These are phyloP conservation scores for Torymus auratus DNA, from an alignment of 2,888 invertebrate genomes.

Conservation along the genomic window DNA sequence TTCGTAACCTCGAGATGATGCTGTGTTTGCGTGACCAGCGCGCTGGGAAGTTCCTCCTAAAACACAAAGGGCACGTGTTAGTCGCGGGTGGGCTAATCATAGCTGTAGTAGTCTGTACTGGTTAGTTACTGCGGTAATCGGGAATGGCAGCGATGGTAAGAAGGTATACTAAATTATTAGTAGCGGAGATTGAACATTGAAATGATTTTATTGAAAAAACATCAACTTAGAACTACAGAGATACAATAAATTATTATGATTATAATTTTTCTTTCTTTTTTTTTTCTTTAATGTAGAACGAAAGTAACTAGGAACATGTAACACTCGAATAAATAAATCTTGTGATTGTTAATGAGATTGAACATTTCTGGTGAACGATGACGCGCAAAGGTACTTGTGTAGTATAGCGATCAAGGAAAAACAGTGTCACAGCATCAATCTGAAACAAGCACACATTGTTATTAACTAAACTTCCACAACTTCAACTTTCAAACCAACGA, in stretches of 20 bases:
- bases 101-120: neutral
- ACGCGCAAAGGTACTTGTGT: too few relatives aligned
- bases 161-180: conserved; percentile 24
- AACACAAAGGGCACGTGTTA: conserved; percentile 51
- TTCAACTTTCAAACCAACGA: neutral
- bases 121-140: conserved; percentile 14
- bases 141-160: conserved; percentile 5
- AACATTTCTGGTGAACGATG: too few relatives aligned
- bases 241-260: conserved; percentile 27
- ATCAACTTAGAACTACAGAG: conserved; percentile 25
- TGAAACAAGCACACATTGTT: too few relatives aligned
- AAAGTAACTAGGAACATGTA: too few relatives aligned
- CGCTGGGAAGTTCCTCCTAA: conserved; percentile 37
- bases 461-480: too few relatives aligned
- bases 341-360: too few relatives aligned
- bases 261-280: neutral
- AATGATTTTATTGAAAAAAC: conserved; percentile 32
- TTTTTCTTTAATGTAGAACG: too few relatives aligned
- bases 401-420: too few relatives aligned
- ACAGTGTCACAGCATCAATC: too few relatives aligned
- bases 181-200: conserved; percentile 3
- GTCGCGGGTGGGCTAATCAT: neutral
- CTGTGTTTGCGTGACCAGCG: conserved; percentile 32
- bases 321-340: too few relatives aligned
- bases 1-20: conserved; percentile 39